These are phyloP conservation scores for Olivierus martensii DNA, from an alignment of 1,140 invertebrate species.

Conservation along the genomic window DNA sequence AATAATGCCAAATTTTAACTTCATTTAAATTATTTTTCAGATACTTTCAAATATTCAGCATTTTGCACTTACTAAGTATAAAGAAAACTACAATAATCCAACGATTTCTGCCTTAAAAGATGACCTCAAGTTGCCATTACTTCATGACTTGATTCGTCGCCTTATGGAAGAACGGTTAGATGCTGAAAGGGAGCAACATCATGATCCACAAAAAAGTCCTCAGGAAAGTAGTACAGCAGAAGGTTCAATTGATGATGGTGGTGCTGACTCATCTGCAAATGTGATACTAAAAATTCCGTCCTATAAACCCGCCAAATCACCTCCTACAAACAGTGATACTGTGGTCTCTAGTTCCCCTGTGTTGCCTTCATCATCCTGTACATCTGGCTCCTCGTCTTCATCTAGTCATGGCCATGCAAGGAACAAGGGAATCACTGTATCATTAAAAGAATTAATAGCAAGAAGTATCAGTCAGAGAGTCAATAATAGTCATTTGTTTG, in stretches of 20 bases:
- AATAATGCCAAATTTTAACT: no score
- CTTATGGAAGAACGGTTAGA: conserved; percentile 31
- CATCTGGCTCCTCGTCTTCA: neutral
- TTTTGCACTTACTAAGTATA: conserved; percentile 14
- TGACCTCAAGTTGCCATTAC: conserved; percentile 24
- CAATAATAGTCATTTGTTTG: neutral
- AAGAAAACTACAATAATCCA: conserved; percentile 1
- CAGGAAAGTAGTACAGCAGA: conserved; percentile 1
- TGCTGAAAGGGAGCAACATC: conserved; percentile 20
- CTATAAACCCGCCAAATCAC: conserved; percentile 47
- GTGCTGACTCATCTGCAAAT: conserved; percentile 26
- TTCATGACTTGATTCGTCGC: conserved; percentile 29
- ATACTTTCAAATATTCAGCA: conserved; percentile 21
- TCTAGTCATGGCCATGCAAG: conserved; percentile 16
- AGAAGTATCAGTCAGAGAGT: conserved; percentile 18
- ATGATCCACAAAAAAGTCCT: conserved; percentile 4
- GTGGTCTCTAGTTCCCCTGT: conserved; percentile 8
- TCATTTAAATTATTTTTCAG: neutral
- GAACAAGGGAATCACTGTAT: conserved; percentile 18
- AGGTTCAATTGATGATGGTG: neutral
- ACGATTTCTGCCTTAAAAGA: conserved; percentile 16
- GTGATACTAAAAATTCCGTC: conserved; percentile 85
- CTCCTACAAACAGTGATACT: conserved; percentile 2
- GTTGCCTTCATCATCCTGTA: conserved; percentile 7
- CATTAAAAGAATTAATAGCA: conserved; percentile 19